Percentiles rank a stretch among this genome's conserved stretches.
phyloP scores from a whole-genome alignment of 1,140 invertebrate genomes.

The Pentalonia nigronervosa region DNA sequence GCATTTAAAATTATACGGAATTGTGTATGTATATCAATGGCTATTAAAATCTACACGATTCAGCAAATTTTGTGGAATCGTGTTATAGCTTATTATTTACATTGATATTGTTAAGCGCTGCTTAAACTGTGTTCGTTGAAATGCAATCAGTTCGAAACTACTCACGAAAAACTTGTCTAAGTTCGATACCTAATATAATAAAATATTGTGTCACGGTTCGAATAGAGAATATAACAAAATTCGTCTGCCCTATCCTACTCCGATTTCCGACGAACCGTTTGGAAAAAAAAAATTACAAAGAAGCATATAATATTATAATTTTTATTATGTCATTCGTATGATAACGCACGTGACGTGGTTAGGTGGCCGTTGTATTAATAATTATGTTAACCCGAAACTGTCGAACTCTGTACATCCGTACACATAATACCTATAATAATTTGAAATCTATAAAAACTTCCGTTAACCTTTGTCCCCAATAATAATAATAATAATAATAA shows the following conservation, averaged over 20 bases:
- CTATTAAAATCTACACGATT: too few relatives aligned
- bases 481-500: not conserved
- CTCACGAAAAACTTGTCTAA: not conserved
- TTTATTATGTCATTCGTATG: not conserved
- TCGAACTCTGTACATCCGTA: not conserved
- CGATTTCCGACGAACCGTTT: not conserved
- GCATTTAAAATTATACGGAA: too few relatives aligned
- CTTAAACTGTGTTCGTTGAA: not conserved
- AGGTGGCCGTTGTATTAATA: not conserved
- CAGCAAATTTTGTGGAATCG: too few relatives aligned
- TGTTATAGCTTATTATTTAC: too few relatives aligned
- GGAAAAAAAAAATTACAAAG: not conserved
- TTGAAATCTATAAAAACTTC: not conserved
- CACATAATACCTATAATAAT: not conserved
- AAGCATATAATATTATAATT: not conserved
- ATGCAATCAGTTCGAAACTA: not conserved
- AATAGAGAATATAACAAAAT: not conserved
- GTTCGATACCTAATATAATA: not conserved
- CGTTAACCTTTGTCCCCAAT: conserved; percentile 32
- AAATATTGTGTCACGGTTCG: not conserved
- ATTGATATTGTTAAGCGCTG: not conserved
- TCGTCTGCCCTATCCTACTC: not conserved
- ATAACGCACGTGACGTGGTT: not conserved
- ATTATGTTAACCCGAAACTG: conserved; percentile 11
- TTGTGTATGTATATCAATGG: too few relatives aligned